phyloP scores from a whole-genome alignment of 2,888 invertebrate genomes.

The Oxystoma pomonae region DNA sequence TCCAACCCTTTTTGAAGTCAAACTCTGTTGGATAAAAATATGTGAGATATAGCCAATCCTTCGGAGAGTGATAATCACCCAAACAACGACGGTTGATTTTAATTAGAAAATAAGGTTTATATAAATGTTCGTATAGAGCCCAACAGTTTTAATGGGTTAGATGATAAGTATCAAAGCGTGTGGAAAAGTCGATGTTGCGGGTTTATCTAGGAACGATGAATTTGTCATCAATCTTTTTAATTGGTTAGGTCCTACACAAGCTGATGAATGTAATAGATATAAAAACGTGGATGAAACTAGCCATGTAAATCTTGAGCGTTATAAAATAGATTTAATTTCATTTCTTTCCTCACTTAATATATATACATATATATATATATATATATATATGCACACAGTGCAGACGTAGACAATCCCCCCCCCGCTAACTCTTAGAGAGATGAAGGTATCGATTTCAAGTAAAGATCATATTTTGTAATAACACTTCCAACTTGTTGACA shows the following conservation, averaged over 20 bases:
- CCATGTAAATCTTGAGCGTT: background rate
- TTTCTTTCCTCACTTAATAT: too few species aligned
- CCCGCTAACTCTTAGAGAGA: too few species aligned
- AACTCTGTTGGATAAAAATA: slow-evolving; percentile 4
- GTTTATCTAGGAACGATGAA: background rate
- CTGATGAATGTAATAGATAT: background rate
- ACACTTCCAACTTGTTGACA: too few species aligned
- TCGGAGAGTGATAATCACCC: slow-evolving; percentile 18
- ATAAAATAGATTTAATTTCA: too few species aligned
- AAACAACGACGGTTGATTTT: background rate
- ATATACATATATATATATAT: too few species aligned
- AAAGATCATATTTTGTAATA: too few species aligned
- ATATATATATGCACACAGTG: too few species aligned
- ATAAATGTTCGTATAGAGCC: slow-evolving; percentile 8
- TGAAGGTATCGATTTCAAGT: too few species aligned
- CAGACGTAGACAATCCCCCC: too few species aligned
- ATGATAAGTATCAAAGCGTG: background rate
- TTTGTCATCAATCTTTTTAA: background rate
- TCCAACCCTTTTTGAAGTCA: slow-evolving; percentile 14
- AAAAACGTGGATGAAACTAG: background rate
- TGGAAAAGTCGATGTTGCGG: background rate
- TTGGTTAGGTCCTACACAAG: background rate
- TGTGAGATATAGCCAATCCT: slow-evolving; percentile 11
- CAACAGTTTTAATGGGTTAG: background rate
- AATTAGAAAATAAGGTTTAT: slow-evolving; percentile 19